A percentile compares a stretch with the other conserved stretches of the same genome.
phyloP scores from a whole-genome alignment of 2,797 vertebrate species.

The Tympanoctomys barrerae region DNA sequence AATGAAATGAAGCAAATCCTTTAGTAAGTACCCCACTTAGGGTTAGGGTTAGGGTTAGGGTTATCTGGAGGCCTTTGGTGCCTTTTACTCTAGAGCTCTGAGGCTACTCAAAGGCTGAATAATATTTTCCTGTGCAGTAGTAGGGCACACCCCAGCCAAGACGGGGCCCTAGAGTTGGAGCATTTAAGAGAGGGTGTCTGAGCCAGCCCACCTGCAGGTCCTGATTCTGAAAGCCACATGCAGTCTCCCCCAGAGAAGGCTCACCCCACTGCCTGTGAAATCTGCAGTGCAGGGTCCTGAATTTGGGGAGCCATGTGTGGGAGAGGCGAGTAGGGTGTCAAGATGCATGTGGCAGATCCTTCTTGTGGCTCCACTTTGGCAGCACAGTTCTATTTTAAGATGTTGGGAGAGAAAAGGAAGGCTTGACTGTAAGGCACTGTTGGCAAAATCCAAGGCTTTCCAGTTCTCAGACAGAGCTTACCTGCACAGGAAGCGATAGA shows the following conservation, averaged over 20 bases:
- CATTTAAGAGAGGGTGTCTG: background rate
- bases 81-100: background rate
- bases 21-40: background rate
- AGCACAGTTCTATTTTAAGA: background rate
- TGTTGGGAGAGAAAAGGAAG: background rate
- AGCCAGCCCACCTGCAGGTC: rapidly evolving
- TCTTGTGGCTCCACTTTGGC: background rate
- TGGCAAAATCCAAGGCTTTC: background rate
- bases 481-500: background rate
- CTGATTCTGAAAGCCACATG: background rate
- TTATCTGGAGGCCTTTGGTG: background rate
- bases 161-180: background rate
- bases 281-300: background rate
- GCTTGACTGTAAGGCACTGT: background rate
- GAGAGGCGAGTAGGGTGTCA: background rate
- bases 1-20: background rate
- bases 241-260: background rate
- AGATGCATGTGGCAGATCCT: background rate
- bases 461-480: background rate
- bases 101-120: background rate
- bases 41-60: background rate
- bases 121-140: background rate
- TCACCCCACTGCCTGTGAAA: too few species aligned
- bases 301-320: background rate
- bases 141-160: background rate